Evolutionary conservation across 2,113 vertebrate species (phyloP).

Genomic region (Oryzias curvinotus): DNA sequence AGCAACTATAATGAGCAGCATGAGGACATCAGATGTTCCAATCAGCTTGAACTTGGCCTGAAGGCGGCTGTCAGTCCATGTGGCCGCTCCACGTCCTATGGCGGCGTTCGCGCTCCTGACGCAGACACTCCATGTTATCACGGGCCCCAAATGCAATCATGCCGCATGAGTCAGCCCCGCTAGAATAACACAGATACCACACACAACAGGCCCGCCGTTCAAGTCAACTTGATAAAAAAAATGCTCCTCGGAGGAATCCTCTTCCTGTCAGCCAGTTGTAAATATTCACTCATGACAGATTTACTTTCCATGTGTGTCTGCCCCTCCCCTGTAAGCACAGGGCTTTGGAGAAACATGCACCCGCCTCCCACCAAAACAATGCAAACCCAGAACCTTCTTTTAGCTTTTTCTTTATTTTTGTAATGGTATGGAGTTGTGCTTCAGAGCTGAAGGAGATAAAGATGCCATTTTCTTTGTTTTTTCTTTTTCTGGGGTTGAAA

Average conservation of each 20-base stretch:
- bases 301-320: constrained; percentile 9
- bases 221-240: constrained; percentile 19
- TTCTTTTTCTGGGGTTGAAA: too few species aligned
- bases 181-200: constrained; percentile 15
- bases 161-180: constrained; percentile 27
- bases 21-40: not conserved
- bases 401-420: too few species aligned
- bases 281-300: constrained; percentile 31
- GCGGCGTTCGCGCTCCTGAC: too few species aligned
- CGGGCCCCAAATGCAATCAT: not conserved
- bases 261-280: constrained; percentile 18
- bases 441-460: too few species aligned
- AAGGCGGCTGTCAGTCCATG: too few species aligned
- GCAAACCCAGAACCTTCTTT: too few species aligned
- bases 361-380: too few species aligned
- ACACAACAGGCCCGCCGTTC: constrained; percentile 9
- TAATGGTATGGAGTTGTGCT: too few species aligned
- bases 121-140: not conserved
- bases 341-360: not conserved
- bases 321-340: too few species aligned
- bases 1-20: too few species aligned
- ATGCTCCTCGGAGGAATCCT: constrained; percentile 16
- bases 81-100: too few species aligned
- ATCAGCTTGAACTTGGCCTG: not conserved
- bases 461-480: too few species aligned